These are phyloP conservation scores for Augiades crinisus DNA, from an alignment of 2,888 invertebrate species.

Conservation along the genomic window DNA sequence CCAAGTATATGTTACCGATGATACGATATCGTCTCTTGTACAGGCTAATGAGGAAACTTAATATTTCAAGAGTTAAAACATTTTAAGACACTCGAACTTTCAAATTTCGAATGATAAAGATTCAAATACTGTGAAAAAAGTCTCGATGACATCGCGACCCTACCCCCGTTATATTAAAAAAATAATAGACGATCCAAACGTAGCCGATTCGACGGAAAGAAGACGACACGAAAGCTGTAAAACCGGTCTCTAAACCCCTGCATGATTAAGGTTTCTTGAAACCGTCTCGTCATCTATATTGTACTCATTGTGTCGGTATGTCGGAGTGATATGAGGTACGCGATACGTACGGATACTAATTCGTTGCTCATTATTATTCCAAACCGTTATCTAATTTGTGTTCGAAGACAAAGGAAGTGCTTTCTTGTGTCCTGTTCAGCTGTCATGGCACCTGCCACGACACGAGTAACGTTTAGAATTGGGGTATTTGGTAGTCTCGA, in stretches of 20 bases:
- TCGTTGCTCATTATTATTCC: conserved; percentile 63
- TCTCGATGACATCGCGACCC: too few relatives aligned
- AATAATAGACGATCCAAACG: too few relatives aligned
- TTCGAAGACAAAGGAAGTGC: conserved; percentile 67
- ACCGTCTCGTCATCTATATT: conserved; percentile 13
- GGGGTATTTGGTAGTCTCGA: background rate
- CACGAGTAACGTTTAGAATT: conserved; percentile 3
- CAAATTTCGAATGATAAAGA: too few relatives aligned
- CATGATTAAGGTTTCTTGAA: conserved; percentile 18
- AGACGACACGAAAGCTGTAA: conserved; percentile 25
- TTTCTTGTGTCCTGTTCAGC: conserved; percentile 53
- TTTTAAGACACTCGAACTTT: too few relatives aligned
- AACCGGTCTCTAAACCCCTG: background rate
- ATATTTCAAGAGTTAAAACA: too few relatives aligned
- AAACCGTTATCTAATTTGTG: conserved; percentile 63
- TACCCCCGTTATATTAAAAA: background rate
- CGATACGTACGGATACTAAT: conserved; percentile 34
- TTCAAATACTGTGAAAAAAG: too few relatives aligned
- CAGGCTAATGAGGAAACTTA: too few relatives aligned
- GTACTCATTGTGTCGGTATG: conserved; percentile 29
- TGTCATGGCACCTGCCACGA: conserved; percentile 18
- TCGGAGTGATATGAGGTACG: conserved; percentile 34
- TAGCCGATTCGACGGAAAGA: background rate
- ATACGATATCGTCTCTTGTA: too few relatives aligned
- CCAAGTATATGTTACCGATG: too few relatives aligned